Evolutionary conservation across 2,888 invertebrate species (phyloP).

Genomic region (Rutpela maculata): DNA sequence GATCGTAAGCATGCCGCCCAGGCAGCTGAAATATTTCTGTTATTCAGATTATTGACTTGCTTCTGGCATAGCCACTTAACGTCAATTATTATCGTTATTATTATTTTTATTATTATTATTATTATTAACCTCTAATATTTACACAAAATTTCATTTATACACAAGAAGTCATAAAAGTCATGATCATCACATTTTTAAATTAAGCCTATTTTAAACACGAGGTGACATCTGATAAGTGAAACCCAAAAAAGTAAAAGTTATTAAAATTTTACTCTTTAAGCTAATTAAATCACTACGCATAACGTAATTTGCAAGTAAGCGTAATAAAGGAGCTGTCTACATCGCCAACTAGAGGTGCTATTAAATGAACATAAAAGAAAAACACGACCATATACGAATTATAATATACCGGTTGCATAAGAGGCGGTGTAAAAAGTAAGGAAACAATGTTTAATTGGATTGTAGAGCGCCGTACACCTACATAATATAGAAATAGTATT

Average conservation of each 20-base stretch:
- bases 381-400: constrained; percentile 3
- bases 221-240: constrained; percentile 11
- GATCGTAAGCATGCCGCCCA: no score
- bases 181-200: no score
- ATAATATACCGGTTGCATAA: background rate
- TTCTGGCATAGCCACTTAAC: no score
- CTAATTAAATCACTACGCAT: constrained; percentile 18
- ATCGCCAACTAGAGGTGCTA: background rate
- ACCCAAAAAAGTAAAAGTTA: constrained; percentile 12
- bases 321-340: constrained; percentile 10
- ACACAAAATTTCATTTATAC: no score
- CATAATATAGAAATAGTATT: background rate
- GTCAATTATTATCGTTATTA: no score
- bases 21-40: no score
- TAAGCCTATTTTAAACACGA: no score
- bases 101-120: no score
- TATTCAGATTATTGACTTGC: no score
- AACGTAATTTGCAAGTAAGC: constrained; percentile 18
- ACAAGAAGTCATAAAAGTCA: background rate
- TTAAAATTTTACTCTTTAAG: background rate
- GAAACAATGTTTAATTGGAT: background rate
- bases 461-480: background rate
- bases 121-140: no score
- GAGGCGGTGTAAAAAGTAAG: background rate
- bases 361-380: constrained; percentile 9